Evolutionary conservation across 2,113 vertebrate species (phyloP), one percentile per base, ranked within the genome.

Genomic region (Anolis sagrei): DNA sequence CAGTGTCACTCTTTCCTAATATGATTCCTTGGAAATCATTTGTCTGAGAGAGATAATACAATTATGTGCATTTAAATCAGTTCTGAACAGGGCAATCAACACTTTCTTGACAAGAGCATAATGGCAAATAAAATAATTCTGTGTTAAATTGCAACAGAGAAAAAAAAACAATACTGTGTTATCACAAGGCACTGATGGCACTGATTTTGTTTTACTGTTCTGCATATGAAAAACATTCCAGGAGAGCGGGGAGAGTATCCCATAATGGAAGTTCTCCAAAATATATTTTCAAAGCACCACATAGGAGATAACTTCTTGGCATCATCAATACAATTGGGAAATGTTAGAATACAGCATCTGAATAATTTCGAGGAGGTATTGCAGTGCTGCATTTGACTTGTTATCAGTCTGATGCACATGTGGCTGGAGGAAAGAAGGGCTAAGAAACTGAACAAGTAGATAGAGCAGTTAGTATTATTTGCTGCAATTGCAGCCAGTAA

Each of bases 361-460:
- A 61, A 79, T 66, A 78, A 2, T 88, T 88, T 90, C 76, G 5
- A 32, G 70, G 80, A 70, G 32, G 75, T 76, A 89, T 66, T 6
- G 54, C 29, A 86, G 44, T 18, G 48, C 27, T 76, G 5, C 44
- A n/a, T 87, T 89, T 83, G 48, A 36, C 34, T 89, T 86, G 9
- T 72, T 83, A 91, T 68, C 1, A 1, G 80, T 61, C 7, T 86
- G 2, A 39, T 84, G 14, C 25, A 66, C 10, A 2, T 78, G 21
- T 39, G 27, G 3, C 29, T 88, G 49, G 29, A 9, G 29, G 25
- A 89, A 51, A 86, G 10, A 3, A 1, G 1, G 44, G 11, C 75
- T 87, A 79, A 92, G 44, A 87, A 86, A 49, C 2, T 5, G 21
- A 86, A 88, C 83, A 77, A 21, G 0, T 86, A 21, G 25, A 62